Percentiles rank a stretch among this genome's conserved stretches.
Evolutionary conservation across 2,888 invertebrate genomes (phyloP).

Genomic region (Isoperla grammatica): DNA sequence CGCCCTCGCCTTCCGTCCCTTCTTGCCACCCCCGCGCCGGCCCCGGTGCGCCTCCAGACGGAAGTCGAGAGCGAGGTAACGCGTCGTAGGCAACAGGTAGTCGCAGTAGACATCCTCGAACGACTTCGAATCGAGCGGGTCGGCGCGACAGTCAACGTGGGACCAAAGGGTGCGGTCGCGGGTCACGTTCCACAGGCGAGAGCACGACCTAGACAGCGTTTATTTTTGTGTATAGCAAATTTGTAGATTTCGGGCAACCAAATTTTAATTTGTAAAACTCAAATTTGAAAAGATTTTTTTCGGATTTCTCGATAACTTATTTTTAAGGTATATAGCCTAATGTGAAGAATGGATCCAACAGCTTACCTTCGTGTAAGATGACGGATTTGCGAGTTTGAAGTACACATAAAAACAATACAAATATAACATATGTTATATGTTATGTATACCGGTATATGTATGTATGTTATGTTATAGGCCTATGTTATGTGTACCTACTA

Average conservation of each 20-base stretch:
- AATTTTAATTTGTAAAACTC: neutral
- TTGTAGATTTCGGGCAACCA: no score
- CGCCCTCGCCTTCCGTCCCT: no score
- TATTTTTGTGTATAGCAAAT: no score
- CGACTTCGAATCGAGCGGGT: no score
- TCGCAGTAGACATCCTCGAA: neutral
- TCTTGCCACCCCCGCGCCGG: no score
- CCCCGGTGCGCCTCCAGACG: no score
- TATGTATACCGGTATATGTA: neutral
- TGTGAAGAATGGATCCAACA: no score
- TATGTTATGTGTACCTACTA: no score
- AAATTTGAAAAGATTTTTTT: neutral
- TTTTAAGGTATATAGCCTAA: neutral
- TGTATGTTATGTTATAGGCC: no score
- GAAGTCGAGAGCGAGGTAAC: neutral
- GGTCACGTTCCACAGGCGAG: neutral
- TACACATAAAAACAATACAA: neutral
- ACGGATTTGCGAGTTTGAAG: no score
- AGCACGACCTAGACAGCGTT: constrained; percentile 1
- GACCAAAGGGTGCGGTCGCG: constrained; percentile 11
- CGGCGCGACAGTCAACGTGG: constrained; percentile 5
- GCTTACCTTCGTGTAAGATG: no score
- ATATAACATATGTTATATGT: neutral
- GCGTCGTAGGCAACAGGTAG: neutral
- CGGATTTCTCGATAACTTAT: neutral